Percentiles rank a stretch among this genome's conserved stretches.
These are phyloP conservation scores for Ptychodera flava DNA, from an alignment of 35 echinoderm and acorn worm species.

Conservation along the genomic window DNA sequence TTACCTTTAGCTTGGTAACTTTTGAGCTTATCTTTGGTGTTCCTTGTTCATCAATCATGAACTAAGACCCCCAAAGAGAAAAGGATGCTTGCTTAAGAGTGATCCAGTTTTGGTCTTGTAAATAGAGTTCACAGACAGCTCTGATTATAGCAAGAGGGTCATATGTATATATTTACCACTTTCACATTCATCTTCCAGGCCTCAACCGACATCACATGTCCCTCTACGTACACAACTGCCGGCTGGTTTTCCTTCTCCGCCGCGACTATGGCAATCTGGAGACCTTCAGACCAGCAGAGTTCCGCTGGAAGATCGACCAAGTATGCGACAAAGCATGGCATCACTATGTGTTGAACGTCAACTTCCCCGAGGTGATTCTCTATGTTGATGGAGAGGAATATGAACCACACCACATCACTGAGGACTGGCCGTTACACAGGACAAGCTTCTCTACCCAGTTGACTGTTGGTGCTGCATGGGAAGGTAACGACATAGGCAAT, in stretches of 20 bases:
- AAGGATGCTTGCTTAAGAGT: too few relatives aligned
- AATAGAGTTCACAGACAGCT: too few relatives aligned
- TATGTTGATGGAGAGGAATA: constrained; percentile 58
- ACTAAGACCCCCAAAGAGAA: too few relatives aligned
- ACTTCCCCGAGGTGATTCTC: constrained; percentile 25
- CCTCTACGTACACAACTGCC: constrained; percentile 94
- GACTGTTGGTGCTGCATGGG: constrained; percentile 73
- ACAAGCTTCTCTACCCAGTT: constrained; percentile 36
- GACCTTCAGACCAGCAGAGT: constrained; percentile 61
- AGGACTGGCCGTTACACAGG: constrained; percentile 67
- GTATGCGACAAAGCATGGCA: constrained; percentile 91
- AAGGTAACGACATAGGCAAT: constrained; percentile 36
- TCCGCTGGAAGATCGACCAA: constrained; percentile 80
- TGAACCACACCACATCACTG: constrained; percentile 36
- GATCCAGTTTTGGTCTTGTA: too few relatives aligned
- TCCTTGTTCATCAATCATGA: too few relatives aligned
- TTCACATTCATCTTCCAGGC: too few relatives aligned
- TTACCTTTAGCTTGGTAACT: too few relatives aligned
- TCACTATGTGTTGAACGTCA: constrained; percentile 86
- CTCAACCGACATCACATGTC: constrained; percentile 69
- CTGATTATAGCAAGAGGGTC: too few relatives aligned
- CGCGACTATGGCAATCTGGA: constrained; percentile 48
- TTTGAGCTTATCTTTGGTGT: too few relatives aligned
- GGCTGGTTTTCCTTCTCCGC: constrained; percentile 58
- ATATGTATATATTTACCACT: too few relatives aligned